These are phyloP conservation scores for Crepidodera aurea DNA, from an alignment of 2,888 invertebrate genomes.

Conservation along the genomic window DNA sequence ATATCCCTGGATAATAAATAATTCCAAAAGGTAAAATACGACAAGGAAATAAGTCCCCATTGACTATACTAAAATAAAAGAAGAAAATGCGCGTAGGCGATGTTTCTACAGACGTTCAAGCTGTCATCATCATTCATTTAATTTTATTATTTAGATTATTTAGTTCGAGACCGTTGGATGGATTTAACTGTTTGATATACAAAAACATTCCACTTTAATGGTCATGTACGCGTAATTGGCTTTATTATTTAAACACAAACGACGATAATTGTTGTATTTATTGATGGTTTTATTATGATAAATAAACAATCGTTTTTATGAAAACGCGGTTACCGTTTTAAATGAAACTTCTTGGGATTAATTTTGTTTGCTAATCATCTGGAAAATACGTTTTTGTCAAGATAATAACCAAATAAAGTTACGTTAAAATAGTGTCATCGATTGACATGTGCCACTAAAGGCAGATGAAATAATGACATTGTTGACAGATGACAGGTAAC, in stretches of 20 bases:
- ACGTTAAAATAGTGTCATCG: no score
- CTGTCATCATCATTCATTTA: constrained; percentile 7
- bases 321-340: no score
- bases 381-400: no score
- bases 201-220: constrained; percentile 1
- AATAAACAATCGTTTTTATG: constrained; percentile 10
- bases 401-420: no score
- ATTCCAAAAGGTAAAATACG: no score
- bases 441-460: no score
- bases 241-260: constrained; percentile 6
- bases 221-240: background rate
- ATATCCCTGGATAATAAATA: no score
- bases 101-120: constrained; percentile 1
- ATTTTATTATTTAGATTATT: constrained; percentile 10
- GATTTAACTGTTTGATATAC: background rate
- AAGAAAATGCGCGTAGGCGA: constrained; percentile 3
- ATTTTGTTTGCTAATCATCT: no score
- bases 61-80: background rate
- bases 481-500: no score
- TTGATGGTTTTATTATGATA: background rate
- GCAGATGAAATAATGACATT: no score
- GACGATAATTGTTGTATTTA: constrained; percentile 1
- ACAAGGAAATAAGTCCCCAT: background rate
- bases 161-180: constrained; percentile 4
- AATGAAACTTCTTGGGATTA: no score